Conservation (phyloP, 2,113 vertebrate species). For the Microtus pennsylvanicus region DNA sequence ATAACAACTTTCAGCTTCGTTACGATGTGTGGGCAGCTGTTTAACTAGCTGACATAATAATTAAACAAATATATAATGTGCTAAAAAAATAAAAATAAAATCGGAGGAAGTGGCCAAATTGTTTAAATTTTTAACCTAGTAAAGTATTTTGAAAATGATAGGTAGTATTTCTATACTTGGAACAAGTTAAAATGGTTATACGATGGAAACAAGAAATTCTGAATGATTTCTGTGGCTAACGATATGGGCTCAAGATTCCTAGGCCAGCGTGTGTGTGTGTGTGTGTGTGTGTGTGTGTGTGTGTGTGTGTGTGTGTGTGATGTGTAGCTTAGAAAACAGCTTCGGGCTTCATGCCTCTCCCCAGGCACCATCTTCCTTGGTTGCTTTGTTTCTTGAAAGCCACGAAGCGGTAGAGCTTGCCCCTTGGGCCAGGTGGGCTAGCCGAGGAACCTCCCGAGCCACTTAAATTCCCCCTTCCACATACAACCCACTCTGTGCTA, state of each 20-base stretch:
- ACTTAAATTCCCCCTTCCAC: background rate
- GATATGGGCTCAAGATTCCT: background rate
- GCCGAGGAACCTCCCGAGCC: background rate
- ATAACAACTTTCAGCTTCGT: slow-evolving; percentile 43
- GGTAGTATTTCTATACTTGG: slow-evolving; percentile 10
- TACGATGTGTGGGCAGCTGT: background rate
- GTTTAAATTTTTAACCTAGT: background rate
- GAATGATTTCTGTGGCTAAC: background rate
- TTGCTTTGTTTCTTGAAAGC: background rate
- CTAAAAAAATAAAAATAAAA: slow-evolving; percentile 44
- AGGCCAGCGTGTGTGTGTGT: background rate
- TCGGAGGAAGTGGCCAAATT: background rate
- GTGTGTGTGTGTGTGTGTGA: background rate
- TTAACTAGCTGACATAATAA: background rate
- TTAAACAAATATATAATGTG: slow-evolving; percentile 30
- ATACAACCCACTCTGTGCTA: background rate
- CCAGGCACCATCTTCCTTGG: background rate
- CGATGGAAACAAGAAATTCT: background rate
- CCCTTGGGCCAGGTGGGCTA: background rate
- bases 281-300: background rate
- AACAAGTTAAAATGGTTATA: slow-evolving; percentile 45
- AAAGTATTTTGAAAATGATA: slow-evolving; percentile 57
- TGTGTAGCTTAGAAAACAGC: background rate
- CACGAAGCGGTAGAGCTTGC: background rate
- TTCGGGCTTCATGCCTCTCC: background rate